Evolutionary conservation across 2,113 vertebrate genomes (phyloP).

Genomic region (Takifugu flavidus): DNA sequence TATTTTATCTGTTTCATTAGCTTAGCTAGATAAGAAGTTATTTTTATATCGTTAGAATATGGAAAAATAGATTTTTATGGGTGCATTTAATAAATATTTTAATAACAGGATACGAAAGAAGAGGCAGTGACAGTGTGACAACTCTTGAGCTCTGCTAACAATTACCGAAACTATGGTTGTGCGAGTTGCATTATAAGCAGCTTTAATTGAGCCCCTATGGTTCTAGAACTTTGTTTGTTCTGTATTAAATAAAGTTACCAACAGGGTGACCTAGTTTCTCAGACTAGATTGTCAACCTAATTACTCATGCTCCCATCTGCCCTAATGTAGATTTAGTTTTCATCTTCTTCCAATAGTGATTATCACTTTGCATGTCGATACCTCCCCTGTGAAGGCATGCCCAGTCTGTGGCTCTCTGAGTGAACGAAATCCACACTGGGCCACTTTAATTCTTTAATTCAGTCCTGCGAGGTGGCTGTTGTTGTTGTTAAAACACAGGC

Average conservation of each 20-base stretch:
- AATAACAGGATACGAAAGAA: too few species aligned
- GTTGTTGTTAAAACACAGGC: too few species aligned
- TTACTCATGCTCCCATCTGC: conserved; percentile 26
- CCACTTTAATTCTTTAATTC: background rate
- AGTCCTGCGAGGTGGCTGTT: too few species aligned
- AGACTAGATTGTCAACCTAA: conserved; percentile 47
- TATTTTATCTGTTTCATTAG: conserved; percentile 27
- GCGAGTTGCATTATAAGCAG: too few species aligned
- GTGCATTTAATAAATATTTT: too few species aligned
- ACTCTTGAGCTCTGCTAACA: too few species aligned
- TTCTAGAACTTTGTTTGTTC: background rate
- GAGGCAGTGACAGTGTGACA: too few species aligned
- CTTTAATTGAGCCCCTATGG: background rate
- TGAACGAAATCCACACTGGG: conserved; percentile 4
- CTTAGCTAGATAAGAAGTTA: too few species aligned
- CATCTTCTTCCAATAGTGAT: conserved; percentile 11
- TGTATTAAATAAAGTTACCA: conserved; percentile 12
- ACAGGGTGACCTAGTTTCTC: conserved; percentile 46
- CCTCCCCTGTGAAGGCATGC: background rate
- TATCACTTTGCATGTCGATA: conserved; percentile 23
- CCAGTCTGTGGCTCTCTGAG: conserved; percentile 4
- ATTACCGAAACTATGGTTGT: too few species aligned
- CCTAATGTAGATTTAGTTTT: conserved; percentile 17
- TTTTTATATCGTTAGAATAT: too few species aligned
- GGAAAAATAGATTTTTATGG: too few species aligned